Evolutionary conservation across 2,113 vertebrate species (phyloP).

Genomic region (Amphilophus citrinellus): DNA sequence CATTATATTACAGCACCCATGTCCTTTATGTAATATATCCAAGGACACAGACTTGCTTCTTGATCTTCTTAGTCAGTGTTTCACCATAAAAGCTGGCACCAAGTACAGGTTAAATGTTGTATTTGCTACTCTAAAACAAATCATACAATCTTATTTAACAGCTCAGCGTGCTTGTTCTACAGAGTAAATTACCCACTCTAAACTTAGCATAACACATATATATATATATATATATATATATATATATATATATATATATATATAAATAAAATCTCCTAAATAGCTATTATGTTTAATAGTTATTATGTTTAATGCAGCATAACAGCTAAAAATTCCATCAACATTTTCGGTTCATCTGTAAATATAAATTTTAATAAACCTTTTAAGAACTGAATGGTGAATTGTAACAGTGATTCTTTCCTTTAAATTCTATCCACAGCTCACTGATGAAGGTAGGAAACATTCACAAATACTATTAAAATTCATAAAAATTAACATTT

Average conservation of each 20-base stretch:
- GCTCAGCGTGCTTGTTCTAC: neutral
- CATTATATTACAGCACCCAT: neutral
- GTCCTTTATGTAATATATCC: neutral
- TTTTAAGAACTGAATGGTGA: neutral
- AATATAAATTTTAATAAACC: neutral
- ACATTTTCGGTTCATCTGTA: rapidly evolving
- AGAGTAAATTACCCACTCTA: neutral
- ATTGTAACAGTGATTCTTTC: neutral
- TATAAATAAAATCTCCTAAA: no score
- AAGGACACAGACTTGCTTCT: neutral
- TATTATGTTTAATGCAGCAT: neutral
- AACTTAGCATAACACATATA: neutral
- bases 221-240: no score
- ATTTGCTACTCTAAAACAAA: neutral
- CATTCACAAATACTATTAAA: rapidly evolving
- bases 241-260: no score
- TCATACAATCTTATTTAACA: neutral
- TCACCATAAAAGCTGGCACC: neutral
- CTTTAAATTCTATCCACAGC: neutral
- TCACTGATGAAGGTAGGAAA: neutral
- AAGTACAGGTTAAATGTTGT: neutral
- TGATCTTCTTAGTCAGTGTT: neutral
- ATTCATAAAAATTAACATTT: rapidly evolving
- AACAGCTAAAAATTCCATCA: neutral
- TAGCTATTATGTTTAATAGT: neutral